A percentile compares a stretch with the other conserved stretches of the same genome.
These are phyloP conservation scores for Paralvinella palmiformis DNA, from an alignment of 1,140 invertebrate genomes.

Conservation along the genomic window DNA sequence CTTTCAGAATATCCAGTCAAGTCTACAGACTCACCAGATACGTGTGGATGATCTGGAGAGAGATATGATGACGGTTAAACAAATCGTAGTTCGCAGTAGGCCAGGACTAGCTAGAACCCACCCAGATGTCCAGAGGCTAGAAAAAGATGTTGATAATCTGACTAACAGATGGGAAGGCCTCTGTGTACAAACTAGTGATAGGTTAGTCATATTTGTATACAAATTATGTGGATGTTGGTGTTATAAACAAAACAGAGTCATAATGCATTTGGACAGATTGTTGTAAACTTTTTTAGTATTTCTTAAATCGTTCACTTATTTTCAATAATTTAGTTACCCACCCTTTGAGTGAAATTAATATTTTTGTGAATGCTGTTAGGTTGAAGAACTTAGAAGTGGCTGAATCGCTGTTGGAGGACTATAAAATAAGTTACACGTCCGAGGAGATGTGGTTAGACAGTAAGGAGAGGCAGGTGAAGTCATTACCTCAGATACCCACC, in stretches of 20 bases:
- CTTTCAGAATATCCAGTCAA: constrained; percentile 67
- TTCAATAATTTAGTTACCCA: no score
- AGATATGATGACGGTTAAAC: constrained; percentile 77
- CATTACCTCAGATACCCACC: constrained; percentile 58
- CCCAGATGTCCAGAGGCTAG: constrained; percentile 84
- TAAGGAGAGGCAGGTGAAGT: constrained; percentile 66
- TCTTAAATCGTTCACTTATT: no score
- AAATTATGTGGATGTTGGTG: no score
- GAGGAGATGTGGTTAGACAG: constrained; percentile 84
- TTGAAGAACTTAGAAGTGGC: constrained; percentile 78
- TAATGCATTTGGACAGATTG: no score
- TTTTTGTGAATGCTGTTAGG: no score
- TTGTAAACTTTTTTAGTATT: no score
- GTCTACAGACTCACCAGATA: constrained; percentile 75
- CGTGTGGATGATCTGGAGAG: constrained; percentile 84
- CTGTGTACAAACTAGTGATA: constrained; percentile 81
- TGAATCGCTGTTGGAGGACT: constrained; percentile 76
- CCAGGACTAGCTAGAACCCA: constrained; percentile 58
- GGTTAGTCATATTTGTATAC: constrained; percentile 55
- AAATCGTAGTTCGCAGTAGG: constrained; percentile 78
- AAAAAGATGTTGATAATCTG: constrained; percentile 83
- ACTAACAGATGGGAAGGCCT: constrained; percentile 85
- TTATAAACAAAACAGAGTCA: no score
- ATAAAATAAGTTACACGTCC: constrained; percentile 75
- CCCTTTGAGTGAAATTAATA: no score